Conservation (phyloP, 2,888 invertebrate genomes). For the Protula sp. region DNA sequence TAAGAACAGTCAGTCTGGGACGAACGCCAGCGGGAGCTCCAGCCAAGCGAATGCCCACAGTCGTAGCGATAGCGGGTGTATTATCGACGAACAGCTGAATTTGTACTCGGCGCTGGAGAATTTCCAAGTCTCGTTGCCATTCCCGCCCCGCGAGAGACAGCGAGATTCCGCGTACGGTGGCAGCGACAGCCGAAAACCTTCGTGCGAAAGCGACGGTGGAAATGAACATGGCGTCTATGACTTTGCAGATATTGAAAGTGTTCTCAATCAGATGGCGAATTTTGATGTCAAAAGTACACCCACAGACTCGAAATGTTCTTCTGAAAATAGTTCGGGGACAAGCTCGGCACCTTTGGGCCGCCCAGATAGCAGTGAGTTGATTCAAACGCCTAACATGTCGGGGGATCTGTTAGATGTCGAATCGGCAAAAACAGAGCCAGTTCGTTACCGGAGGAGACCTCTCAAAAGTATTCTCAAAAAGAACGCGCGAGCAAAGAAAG, state of each 20-base stretch:
- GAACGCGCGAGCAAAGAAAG: constrained; percentile 11
- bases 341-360: background rate
- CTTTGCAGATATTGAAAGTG: constrained; percentile 12
- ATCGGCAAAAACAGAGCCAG: background rate
- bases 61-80: background rate
- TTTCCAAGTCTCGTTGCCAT: background rate
- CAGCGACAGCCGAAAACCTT: background rate
- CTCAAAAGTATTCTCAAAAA: constrained; percentile 38
- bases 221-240: constrained; percentile 5
- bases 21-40: constrained; percentile 1
- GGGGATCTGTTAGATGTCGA: background rate
- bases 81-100: background rate
- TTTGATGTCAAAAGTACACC: background rate
- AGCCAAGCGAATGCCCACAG: too few relatives aligned
- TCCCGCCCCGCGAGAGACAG: background rate
- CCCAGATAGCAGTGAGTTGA: background rate
- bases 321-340: background rate
- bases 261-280: constrained; percentile 4
- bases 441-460: background rate
- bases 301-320: background rate
- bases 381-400: background rate
- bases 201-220: background rate
- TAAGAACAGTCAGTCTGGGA: constrained; percentile 12
- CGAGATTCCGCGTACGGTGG: background rate
- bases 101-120: background rate